A percentile compares a stretch with the other conserved stretches of the same genome.
Evolutionary conservation across 1,140 invertebrate genomes (phyloP).

Genomic region (Macrobrachium rosenbergii): DNA sequence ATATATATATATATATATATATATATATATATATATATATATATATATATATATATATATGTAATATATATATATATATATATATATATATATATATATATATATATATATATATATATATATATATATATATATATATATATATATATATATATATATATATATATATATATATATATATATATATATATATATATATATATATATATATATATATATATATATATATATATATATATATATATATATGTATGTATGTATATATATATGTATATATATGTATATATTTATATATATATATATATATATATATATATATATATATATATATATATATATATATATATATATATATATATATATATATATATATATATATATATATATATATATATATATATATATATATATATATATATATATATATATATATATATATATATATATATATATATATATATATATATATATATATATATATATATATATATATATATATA

Average conservation of each 20-base stretch:
- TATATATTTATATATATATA: slow-evolving; percentile 33
- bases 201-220: too few relatives aligned
- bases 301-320: slow-evolving; percentile 35
- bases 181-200: too few relatives aligned
- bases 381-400: slow-evolving; percentile 36
- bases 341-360: neutral
- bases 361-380: slow-evolving; percentile 20
- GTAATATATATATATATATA: too few relatives aligned
- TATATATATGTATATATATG: slow-evolving; percentile 32
- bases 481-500: slow-evolving; percentile 27
- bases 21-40: too few relatives aligned
- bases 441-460: slow-evolving; percentile 37
- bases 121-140: too few relatives aligned
- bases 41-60: too few relatives aligned
- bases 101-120: too few relatives aligned
- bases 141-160: too few relatives aligned
- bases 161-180: too few relatives aligned
- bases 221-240: too few relatives aligned
- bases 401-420: slow-evolving; percentile 37
- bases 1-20: too few relatives aligned
- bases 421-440: slow-evolving; percentile 37
- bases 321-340: slow-evolving; percentile 33
- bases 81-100: too few relatives aligned
- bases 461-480: slow-evolving; percentile 28
- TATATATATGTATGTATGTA: neutral